Evolutionary conservation across 2,113 vertebrate species (phyloP), one percentile per base, ranked within the genome.

Genomic region (Forbesichthys papilliferus): DNA sequence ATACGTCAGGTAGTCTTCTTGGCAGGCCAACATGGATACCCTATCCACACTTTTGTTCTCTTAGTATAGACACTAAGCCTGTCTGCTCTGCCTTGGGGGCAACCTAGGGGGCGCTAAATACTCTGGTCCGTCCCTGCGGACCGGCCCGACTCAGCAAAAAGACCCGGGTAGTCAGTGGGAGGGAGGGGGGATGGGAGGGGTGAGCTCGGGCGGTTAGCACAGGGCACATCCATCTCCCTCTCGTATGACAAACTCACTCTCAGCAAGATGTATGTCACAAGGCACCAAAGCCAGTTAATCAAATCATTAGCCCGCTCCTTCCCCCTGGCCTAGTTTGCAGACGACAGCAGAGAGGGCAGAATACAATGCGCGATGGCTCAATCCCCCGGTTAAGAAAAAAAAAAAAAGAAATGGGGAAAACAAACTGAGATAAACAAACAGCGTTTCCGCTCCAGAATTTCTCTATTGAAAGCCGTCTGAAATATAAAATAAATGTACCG

Each of bases 251-350:
- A 83, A 81, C 84, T 88, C 86, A 86, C 78, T 89, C 82, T 84
- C 57, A 55, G 78, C 36, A 85, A 89, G 92, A 92, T 90, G 83
- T 80, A 91, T 92, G 90, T 89, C 80, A 86, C 0, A 54, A 84
- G 85, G 71, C 79, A 42, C 74, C 73, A 62, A 56, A 81, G 80
- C 83, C 86, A 80, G 84, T 91, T 91, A 84, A 92, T 92, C 91
- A 93, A 88, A 84, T 79, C 84, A 90, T 91, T 91, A 91, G 82
- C 78, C 69, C 76, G 33, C 63, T 62, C 1, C 79, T 53, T 79
- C 77, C 74, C 77, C 75, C 59, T 85, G 87, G 80, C 88, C 87
- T 85, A 87, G 79, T 88, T 86, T 84, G 79, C 36, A 52, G 66
- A 71, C 64, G 58, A 12, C 59, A 48, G 75, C 54, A 4, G 67